Conservation (phyloP, 2,888 invertebrate genomes). For the Ophioninae sp. region DNA sequence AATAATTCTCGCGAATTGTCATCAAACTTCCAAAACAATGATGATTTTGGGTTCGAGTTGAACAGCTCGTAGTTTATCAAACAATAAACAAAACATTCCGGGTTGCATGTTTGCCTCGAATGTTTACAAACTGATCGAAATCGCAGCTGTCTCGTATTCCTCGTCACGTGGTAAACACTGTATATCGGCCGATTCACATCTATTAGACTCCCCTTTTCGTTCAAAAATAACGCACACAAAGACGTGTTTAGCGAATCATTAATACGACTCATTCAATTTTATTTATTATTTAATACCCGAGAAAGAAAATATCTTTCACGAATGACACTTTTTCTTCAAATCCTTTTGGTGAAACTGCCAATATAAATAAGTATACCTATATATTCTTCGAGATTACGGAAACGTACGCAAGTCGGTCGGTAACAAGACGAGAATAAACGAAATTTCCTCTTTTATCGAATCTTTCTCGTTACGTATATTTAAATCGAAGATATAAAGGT, state of each 20-base stretch:
- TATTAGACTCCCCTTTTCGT: too few species aligned
- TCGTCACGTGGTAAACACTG: too few species aligned
- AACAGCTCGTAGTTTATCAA: background rate
- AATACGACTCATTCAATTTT: too few species aligned
- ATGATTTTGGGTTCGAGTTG: background rate
- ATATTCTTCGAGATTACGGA: background rate
- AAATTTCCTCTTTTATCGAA: background rate
- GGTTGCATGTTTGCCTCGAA: background rate
- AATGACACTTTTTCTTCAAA: too few species aligned
- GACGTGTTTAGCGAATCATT: too few species aligned
- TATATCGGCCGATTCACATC: too few species aligned
- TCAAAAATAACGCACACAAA: too few species aligned
- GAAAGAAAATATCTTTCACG: too few species aligned
- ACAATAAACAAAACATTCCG: background rate
- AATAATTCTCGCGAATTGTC: background rate
- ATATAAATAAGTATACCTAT: too few species aligned
- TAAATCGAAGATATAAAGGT: constrained; percentile 24
- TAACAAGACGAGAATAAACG: background rate
- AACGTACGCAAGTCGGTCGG: background rate
- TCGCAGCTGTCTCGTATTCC: too few species aligned
- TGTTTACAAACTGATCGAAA: background rate
- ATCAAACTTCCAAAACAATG: background rate
- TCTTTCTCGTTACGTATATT: constrained; percentile 20
- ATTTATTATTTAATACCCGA: too few species aligned
- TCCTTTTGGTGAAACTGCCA: too few species aligned